Percentiles rank a stretch among this genome's conserved stretches.
These are phyloP conservation scores for Pogoniulus pusillus DNA, from an alignment of 2,797 vertebrate species.

Conservation along the genomic window DNA sequence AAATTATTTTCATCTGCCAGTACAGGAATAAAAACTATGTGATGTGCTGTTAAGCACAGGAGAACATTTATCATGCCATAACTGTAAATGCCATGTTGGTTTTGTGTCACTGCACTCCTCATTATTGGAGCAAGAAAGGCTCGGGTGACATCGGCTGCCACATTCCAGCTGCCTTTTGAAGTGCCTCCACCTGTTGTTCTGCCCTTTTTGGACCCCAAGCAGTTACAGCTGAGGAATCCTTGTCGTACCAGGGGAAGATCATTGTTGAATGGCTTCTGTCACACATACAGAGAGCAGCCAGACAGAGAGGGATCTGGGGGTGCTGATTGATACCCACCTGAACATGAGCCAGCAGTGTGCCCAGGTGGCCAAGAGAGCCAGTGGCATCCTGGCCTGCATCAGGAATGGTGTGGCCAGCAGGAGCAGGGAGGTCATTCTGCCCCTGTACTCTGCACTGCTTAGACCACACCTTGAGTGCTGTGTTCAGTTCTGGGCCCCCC, in stretches of 20 bases:
- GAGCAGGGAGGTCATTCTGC: no score
- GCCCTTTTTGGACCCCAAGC: slow-evolving; percentile 30
- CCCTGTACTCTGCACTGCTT: no score
- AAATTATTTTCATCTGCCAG: slow-evolving; percentile 43
- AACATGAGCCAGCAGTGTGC: no score
- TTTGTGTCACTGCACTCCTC: slow-evolving; percentile 45
- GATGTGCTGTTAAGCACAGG: not conserved
- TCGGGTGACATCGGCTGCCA: slow-evolving; percentile 42
- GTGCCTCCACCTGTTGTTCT: slow-evolving; percentile 58
- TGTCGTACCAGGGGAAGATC: slow-evolving; percentile 50
- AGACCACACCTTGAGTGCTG: no score
- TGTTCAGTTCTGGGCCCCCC: no score
- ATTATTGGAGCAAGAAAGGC: slow-evolving; percentile 56
- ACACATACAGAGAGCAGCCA: not conserved
- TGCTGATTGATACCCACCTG: no score
- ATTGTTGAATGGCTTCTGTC: slow-evolving; percentile 49
- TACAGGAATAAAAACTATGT: slow-evolving; percentile 52
- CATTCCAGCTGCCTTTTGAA: slow-evolving; percentile 63
- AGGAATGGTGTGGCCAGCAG: no score
- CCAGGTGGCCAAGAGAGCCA: no score
- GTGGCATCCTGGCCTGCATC: no score
- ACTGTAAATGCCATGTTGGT: slow-evolving; percentile 54
- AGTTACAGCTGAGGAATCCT: slow-evolving; percentile 54
- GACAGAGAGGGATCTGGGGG: no score
- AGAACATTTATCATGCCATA: slow-evolving; percentile 54